Evolutionary conservation across 2,888 invertebrate genomes (phyloP).

Genomic region (Acleris laterana): DNA sequence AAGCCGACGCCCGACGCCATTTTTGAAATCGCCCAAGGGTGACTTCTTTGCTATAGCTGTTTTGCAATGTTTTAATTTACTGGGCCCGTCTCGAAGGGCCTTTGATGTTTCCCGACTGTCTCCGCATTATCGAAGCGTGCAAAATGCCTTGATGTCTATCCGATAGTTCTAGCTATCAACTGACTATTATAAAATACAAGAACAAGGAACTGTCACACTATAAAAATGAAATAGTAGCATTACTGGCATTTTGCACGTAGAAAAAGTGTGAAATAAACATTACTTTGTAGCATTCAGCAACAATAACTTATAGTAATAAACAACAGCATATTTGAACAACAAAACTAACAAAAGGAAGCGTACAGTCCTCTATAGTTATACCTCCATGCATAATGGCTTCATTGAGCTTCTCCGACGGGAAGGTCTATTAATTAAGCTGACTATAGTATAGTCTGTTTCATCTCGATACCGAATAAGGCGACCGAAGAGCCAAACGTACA

Average conservation of each 20-base stretch:
- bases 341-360: conserved; percentile 44
- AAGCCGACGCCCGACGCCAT: conserved; percentile 72
- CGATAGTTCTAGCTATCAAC: conserved; percentile 42
- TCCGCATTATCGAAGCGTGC: conserved; percentile 51
- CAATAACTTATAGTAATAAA: conserved; percentile 42
- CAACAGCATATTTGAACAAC: conserved; percentile 44
- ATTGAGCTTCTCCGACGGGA: conserved; percentile 57
- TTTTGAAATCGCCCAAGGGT: conserved; percentile 76
- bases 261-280: conserved; percentile 2
- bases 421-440: conserved; percentile 69
- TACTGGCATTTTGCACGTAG: conserved; percentile 45
- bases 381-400: conserved; percentile 71
- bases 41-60: conserved; percentile 70
- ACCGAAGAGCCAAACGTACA: conserved; percentile 55
- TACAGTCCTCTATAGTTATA: conserved; percentile 54
- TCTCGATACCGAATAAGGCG: conserved; percentile 64
- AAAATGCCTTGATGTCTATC: conserved; percentile 47
- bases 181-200: neutral
- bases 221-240: conserved; percentile 15
- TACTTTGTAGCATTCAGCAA: conserved; percentile 38
- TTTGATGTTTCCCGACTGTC: conserved; percentile 76
- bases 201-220: conserved; percentile 1
- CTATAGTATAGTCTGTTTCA: conserved; percentile 59
- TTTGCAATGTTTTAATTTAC: conserved; percentile 82
- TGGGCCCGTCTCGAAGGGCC: conserved; percentile 53